Conservation (phyloP, 92 coral and sea anemone species). For the Zoanthus sansibaricus region DNA sequence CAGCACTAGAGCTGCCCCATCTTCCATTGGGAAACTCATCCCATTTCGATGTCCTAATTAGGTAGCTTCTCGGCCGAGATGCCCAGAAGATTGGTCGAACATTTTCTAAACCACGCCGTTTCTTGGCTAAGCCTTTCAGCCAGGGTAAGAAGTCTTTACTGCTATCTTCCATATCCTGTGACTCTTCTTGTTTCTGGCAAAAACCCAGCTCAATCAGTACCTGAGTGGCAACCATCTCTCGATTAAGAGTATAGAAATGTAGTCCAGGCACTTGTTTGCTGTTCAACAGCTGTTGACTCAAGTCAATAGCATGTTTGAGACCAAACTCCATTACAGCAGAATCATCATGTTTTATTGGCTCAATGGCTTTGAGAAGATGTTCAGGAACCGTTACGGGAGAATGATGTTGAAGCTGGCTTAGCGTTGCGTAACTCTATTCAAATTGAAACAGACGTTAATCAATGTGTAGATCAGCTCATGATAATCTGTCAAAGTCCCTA, state of each 20-base stretch:
- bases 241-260: slow-evolving; percentile 82
- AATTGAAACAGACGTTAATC: not conserved
- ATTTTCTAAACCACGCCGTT: slow-evolving; percentile 72
- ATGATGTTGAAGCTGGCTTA: slow-evolving; percentile 74
- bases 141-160: slow-evolving; percentile 66
- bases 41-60: slow-evolving; percentile 88
- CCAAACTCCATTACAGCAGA: slow-evolving; percentile 70
- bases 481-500: too few relatives aligned
- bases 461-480: not conserved
- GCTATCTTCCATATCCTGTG: slow-evolving; percentile 36
- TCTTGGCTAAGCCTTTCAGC: slow-evolving; percentile 65
- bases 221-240: slow-evolving; percentile 66
- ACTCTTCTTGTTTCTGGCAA: slow-evolving; percentile 6
- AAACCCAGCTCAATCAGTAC: slow-evolving; percentile 65
- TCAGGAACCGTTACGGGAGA: slow-evolving; percentile 75
- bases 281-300: slow-evolving; percentile 73
- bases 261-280: slow-evolving; percentile 77
- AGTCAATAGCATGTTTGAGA: slow-evolving; percentile 69
- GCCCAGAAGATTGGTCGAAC: slow-evolving; percentile 95
- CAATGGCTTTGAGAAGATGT: slow-evolving; percentile 62
- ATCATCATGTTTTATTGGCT: slow-evolving; percentile 74
- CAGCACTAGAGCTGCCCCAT: slow-evolving; percentile 87
- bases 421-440: slow-evolving; percentile 62
- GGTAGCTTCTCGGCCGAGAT: slow-evolving; percentile 83
- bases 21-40: slow-evolving; percentile 88